phyloP scores from a whole-genome alignment of 1,140 invertebrate genomes.

The Musca domestica region DNA sequence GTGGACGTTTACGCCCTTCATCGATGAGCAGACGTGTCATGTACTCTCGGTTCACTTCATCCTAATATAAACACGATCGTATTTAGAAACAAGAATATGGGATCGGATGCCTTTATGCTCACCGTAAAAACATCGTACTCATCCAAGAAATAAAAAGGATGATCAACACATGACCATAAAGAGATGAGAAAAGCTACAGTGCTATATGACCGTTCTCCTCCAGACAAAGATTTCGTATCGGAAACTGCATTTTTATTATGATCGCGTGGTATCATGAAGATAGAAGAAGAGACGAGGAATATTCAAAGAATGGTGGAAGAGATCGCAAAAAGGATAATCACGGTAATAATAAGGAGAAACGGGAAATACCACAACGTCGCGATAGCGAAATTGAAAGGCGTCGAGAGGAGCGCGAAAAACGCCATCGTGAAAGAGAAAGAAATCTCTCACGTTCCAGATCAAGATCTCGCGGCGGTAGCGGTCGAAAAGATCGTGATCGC shows the following conservation, averaged over 20 bases:
- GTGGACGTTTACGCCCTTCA: constrained; percentile 61
- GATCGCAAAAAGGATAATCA: background rate
- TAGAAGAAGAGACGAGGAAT: background rate
- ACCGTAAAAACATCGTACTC: constrained; percentile 99
- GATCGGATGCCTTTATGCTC: constrained; percentile 26
- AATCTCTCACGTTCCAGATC: background rate
- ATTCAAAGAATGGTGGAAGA: background rate
- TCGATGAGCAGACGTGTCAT: constrained; percentile 68
- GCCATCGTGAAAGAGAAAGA: constrained; percentile 18
- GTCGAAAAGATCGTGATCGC: constrained; percentile 15
- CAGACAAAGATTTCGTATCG: constrained; percentile 73
- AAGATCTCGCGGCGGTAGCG: constrained; percentile 25
- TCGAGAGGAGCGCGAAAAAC: constrained; percentile 8
- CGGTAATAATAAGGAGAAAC: constrained; percentile 18
- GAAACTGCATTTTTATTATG: constrained; percentile 48
- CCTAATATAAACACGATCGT: constrained; percentile 55
- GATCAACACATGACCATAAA: constrained; percentile 85
- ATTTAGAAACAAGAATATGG: background rate
- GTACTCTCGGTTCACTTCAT: constrained; percentile 69
- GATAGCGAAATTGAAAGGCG: constrained; percentile 5
- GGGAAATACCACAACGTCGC: constrained; percentile 14
- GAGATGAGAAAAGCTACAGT: constrained; percentile 92
- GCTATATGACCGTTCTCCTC: constrained; percentile 92
- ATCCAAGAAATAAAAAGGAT: constrained; percentile 94
- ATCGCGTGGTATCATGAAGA: constrained; percentile 60